Conservation (phyloP, 2,113 vertebrate genomes). For the Mirounga angustirostris region DNA sequence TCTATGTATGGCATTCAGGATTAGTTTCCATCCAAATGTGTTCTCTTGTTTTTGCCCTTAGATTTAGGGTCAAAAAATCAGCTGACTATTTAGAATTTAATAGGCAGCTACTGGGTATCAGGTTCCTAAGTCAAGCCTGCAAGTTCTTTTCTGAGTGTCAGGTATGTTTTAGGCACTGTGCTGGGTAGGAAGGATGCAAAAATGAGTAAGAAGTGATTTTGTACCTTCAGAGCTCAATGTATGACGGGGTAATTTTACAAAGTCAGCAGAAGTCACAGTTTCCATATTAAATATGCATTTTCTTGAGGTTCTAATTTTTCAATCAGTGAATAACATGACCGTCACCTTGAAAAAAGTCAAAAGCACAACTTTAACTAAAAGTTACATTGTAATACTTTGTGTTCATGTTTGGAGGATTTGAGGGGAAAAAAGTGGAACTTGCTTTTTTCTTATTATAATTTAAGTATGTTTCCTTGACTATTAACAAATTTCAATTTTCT, state of each 20-base stretch:
- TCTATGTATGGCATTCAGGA: neutral
- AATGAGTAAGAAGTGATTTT: neutral
- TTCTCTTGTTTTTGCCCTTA: conserved; percentile 12
- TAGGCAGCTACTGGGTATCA: neutral
- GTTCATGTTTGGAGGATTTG: neutral
- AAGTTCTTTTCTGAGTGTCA: neutral
- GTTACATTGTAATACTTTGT: neutral
- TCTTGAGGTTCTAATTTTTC: neutral
- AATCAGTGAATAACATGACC: neutral
- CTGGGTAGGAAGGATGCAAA: neutral
- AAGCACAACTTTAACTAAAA: neutral
- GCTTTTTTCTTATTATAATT: neutral
- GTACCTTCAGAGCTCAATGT: neutral
- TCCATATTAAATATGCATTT: neutral
- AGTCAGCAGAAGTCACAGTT: neutral
- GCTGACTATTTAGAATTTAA: neutral
- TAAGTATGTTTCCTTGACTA: conserved; percentile 22
- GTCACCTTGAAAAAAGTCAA: neutral
- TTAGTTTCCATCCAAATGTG: neutral
- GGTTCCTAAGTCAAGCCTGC: neutral
- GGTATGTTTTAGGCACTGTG: neutral
- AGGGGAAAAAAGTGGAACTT: neutral
- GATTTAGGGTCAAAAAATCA: neutral
- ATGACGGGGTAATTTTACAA: neutral
- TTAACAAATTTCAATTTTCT: neutral